Evolutionary conservation across 1,140 invertebrate species (phyloP), one percentile per base, ranked within the genome.

Genomic region (Atta texana): DNA sequence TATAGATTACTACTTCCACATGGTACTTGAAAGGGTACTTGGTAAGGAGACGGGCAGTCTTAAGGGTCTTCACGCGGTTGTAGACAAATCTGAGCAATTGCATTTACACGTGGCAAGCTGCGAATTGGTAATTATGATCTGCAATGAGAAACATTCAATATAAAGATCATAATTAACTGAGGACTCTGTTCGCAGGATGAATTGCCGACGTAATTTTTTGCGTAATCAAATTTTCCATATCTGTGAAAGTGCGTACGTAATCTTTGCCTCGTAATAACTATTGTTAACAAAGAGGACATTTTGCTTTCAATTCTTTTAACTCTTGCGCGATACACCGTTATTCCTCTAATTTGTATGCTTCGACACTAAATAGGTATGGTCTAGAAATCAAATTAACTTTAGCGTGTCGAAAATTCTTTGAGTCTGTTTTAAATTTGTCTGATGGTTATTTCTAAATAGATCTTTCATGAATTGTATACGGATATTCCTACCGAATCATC

Each of bases 111-210:
- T 71, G 87, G 84, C 84, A 77, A 87, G 88, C 85, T 89, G 88
- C 77, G 69, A 89, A 90, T 90, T 76, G 88, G 85, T 89, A 90
- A 89, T 90, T 90, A 90, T 81, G 64, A 90, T 90, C 88, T 90
- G 88, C 68, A 90, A 90, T 89, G 88, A 90, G 77, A 90, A 90
- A 90, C 44, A 90, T 87, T 90, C 51, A 82, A 64, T 77, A 80
- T 89, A 90, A 90, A 61, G 64, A 89, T 89, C 51, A 71, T 81
- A 75, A 85, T 84, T 61, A 31, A 75, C 28, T 75, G 34, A 49
- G 3, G 53, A 51, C 0, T 51, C 5, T 28, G 16, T 68, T 77
- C 66, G 21, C 21, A n/a, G 21, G 10, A n/a, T 39, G n/a, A 28
- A 21, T 39, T 59, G 16, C 6, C 64, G 21, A 21, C 6, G n/a